Conservation (phyloP, 2,888 invertebrate species). For the Aethes cnicana region DNA sequence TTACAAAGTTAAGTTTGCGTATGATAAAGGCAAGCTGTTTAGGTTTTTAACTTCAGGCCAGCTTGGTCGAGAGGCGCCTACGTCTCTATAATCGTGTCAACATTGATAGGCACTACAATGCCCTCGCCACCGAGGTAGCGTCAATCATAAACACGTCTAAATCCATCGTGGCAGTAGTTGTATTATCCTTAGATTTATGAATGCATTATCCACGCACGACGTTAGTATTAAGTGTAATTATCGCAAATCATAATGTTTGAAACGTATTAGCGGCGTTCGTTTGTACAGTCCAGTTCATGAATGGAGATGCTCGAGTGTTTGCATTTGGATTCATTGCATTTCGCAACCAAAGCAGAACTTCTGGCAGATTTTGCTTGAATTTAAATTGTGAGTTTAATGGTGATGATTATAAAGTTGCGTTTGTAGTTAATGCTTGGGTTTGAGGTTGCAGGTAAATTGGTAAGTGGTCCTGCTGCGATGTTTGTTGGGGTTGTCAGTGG, state of each 20-base stretch:
- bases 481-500: conserved; percentile 61
- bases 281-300: conserved; percentile 45
- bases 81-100: conserved; percentile 28
- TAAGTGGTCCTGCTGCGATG: conserved; percentile 57
- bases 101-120: no score
- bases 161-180: conserved; percentile 41
- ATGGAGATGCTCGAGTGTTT: conserved; percentile 28
- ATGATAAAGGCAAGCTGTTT: conserved; percentile 38
- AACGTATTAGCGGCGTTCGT: conserved; percentile 49
- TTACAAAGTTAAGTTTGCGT: conserved; percentile 38
- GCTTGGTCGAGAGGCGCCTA: conserved; percentile 11
- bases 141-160: conserved; percentile 29
- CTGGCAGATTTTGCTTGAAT: conserved; percentile 16
- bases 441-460: conserved; percentile 36
- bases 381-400: conserved; percentile 39
- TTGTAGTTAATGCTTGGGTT: conserved; percentile 32
- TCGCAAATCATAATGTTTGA: conserved; percentile 66
- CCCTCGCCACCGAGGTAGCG: no score
- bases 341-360: conserved; percentile 21
- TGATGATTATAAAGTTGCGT: conserved; percentile 38
- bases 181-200: conserved; percentile 49
- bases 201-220: conserved; percentile 50
- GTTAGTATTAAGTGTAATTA: conserved; percentile 60
- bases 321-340: conserved; percentile 30
- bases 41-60: not conserved